A percentile compares a stretch with the other conserved stretches of the same genome.
Evolutionary conservation across 1,140 invertebrate species (phyloP).

Genomic region (Pinna nobilis): DNA sequence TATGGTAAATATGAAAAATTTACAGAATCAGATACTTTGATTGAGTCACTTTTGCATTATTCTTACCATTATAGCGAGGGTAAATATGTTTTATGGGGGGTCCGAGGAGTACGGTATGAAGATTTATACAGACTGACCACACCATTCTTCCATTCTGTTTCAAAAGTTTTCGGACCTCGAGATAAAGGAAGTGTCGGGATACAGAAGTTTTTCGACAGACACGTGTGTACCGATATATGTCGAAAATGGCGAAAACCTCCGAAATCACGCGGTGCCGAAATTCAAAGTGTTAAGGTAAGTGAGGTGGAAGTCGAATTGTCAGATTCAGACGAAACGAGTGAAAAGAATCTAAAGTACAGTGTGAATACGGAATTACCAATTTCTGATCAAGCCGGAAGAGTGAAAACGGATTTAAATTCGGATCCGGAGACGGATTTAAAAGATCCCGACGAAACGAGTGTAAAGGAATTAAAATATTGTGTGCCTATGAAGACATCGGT

Average conservation of each 20-base stretch:
- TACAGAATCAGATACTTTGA: not conserved
- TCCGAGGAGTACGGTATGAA: not conserved
- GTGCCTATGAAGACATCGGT: too few relatives aligned
- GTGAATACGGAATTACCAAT: too few relatives aligned
- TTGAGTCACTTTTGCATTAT: constrained; percentile 1
- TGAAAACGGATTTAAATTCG: too few relatives aligned
- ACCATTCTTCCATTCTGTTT: constrained; percentile 11
- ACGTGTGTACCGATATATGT: constrained; percentile 16
- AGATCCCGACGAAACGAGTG: too few relatives aligned
- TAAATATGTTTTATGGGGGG: not conserved
- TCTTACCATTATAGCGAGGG: constrained; percentile 5
- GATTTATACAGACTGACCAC: not conserved
- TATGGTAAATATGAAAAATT: constrained; percentile 13
- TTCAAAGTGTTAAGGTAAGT: too few relatives aligned
- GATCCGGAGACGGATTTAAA: too few relatives aligned
- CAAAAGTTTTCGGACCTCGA: constrained; percentile 12
- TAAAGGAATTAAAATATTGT: too few relatives aligned
- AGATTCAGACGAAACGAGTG: too few relatives aligned
- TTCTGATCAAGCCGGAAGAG: too few relatives aligned
- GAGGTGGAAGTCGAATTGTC: too few relatives aligned
- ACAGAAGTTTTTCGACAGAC: constrained; percentile 3
- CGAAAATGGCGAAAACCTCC: constrained; percentile 11
- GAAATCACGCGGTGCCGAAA: too few relatives aligned
- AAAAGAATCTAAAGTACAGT: too few relatives aligned
- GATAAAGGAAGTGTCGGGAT: constrained; percentile 5